Evolutionary conservation across 2,797 vertebrate genomes (phyloP).

Genomic region (Knipowitschia caucasica): DNA sequence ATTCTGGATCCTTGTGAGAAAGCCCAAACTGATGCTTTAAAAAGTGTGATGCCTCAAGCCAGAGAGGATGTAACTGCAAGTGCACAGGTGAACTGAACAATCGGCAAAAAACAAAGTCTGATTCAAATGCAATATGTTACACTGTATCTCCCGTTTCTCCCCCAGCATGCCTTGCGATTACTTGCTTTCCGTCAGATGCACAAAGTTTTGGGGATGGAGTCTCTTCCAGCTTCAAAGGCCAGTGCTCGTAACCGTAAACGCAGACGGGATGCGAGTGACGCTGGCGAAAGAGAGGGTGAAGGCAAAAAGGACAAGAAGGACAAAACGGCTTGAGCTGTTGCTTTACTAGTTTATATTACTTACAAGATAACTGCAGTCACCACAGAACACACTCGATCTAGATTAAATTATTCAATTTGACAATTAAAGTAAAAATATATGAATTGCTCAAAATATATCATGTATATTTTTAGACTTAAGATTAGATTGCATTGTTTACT

Average conservation of each 20-base stretch:
- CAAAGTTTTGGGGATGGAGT: constrained; percentile 77
- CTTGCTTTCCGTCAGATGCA: constrained; percentile 80
- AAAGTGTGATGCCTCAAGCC: constrained; percentile 69
- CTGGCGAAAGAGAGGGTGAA: constrained; percentile 56
- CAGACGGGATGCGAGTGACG: constrained; percentile 51
- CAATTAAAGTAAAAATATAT: too few species aligned
- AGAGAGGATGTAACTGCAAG: constrained; percentile 80
- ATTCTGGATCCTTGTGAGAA: constrained; percentile 84
- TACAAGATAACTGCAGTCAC: constrained; percentile 35
- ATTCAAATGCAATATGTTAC: neutral
- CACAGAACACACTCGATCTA: constrained; percentile 52
- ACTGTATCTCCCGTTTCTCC: neutral
- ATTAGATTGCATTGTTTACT: too few species aligned
- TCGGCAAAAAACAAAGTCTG: neutral
- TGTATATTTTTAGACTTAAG: too few species aligned
- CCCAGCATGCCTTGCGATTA: constrained; percentile 77
- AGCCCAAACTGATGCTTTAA: constrained; percentile 70
- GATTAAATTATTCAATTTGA: too few species aligned
- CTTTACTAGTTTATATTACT: constrained; percentile 52
- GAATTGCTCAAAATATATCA: too few species aligned
- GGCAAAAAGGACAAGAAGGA: constrained; percentile 73
- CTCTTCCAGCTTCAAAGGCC: constrained; percentile 63
- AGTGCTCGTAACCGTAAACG: constrained; percentile 75
- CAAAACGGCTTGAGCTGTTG: constrained; percentile 51
- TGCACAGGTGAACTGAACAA: constrained; percentile 64